Conservation (phyloP, 2,797 vertebrate species). For the Heteromormyrus szaboi region DNA sequence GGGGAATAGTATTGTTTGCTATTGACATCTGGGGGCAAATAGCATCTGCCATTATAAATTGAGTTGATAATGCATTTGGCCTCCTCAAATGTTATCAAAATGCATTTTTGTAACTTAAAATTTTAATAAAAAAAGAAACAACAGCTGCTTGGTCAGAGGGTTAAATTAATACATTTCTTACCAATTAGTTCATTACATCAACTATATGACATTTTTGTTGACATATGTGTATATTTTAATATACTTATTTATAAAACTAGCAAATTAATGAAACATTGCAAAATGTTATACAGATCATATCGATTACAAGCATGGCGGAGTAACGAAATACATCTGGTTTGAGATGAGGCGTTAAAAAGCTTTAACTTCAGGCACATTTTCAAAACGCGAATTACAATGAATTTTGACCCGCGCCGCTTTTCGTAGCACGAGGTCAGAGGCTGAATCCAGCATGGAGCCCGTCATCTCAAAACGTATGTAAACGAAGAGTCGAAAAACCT, state of each 20-base stretch:
- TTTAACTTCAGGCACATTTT: neutral
- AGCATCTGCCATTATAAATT: neutral
- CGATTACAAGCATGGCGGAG: neutral
- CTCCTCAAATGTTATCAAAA: neutral
- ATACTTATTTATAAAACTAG: neutral
- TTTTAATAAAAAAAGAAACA: neutral
- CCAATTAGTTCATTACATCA: neutral
- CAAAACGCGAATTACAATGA: neutral
- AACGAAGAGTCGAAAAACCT: neutral
- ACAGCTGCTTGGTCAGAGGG: neutral
- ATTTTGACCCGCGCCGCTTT: neutral
- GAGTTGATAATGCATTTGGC: neutral
- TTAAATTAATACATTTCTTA: neutral
- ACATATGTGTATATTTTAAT: neutral
- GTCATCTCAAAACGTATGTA: constrained; percentile 19
- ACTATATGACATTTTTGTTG: neutral
- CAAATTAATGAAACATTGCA: neutral
- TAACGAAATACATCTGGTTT: neutral
- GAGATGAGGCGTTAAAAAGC: neutral
- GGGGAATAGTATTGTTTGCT: neutral
- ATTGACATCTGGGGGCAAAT: neutral
- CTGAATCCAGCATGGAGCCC: constrained; percentile 23
- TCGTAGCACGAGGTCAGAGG: constrained; percentile 33
- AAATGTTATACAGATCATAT: neutral
- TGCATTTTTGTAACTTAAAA: neutral